Percentiles rank a stretch among this genome's conserved stretches.
phyloP scores from a whole-genome alignment of 2,797 vertebrate genomes.

The Hydrophis major region DNA sequence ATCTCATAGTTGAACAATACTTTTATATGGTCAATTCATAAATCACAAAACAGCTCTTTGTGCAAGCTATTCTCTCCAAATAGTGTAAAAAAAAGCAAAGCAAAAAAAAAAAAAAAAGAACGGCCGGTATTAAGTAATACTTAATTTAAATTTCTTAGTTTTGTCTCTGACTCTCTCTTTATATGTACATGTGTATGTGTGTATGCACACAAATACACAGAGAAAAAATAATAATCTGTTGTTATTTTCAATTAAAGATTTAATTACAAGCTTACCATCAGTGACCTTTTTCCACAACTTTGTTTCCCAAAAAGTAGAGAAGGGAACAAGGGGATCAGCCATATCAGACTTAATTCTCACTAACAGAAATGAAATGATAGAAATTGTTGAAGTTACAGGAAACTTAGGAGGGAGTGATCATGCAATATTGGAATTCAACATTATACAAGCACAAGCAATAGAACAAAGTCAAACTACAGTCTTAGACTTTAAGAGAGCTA shows the following conservation, averaged over 20 bases:
- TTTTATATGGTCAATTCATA: not conserved
- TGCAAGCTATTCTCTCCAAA: not conserved
- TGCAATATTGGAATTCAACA: no score
- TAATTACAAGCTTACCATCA: not conserved
- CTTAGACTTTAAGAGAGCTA: no score
- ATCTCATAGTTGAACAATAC: not conserved
- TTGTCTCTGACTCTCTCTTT: not conserved
- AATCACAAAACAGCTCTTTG: not conserved
- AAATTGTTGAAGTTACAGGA: no score
- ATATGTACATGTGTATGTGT: not conserved
- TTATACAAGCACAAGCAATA: no score
- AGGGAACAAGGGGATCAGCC: no score
- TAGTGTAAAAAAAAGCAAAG: not conserved
- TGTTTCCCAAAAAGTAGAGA: no score
- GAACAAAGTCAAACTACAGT: no score
- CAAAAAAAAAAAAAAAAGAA: not conserved
- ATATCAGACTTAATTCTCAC: no score
- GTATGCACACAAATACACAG: not conserved
- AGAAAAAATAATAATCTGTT: not conserved
- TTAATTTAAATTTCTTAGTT: not conserved
- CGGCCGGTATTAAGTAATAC: not conserved
- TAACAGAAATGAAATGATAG: no score
- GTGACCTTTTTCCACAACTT: not conserved
- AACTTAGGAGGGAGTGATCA: no score
- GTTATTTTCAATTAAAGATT: not conserved